These are phyloP conservation scores for Rhagonycha lutea DNA, from an alignment of 2,888 invertebrate species.

Conservation along the genomic window DNA sequence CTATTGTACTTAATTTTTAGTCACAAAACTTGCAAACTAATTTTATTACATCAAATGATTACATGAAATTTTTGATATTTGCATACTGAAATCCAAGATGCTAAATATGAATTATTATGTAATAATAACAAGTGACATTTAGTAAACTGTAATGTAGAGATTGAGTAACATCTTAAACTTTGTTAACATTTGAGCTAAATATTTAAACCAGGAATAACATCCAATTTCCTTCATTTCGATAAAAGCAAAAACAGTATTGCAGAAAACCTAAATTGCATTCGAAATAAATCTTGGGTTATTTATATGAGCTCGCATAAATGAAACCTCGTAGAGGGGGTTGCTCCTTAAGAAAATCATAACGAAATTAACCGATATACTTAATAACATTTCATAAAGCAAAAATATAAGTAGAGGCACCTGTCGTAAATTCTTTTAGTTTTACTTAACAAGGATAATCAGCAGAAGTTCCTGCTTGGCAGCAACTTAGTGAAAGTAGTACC, in stretches of 20 bases:
- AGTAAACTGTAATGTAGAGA: constrained; percentile 31
- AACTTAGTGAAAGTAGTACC: constrained; percentile 49
- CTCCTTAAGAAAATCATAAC: not conserved
- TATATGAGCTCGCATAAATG: not conserved
- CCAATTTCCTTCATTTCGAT: not conserved
- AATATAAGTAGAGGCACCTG: constrained; percentile 54
- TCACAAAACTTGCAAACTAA: not conserved
- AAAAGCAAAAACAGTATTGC: not conserved
- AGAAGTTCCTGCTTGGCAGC: constrained; percentile 28
- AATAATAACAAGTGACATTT: constrained; percentile 41
- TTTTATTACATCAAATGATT: not conserved
- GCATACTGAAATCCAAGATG: constrained; percentile 32
- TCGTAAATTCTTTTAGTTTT: constrained; percentile 46
- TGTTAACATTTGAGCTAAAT: not conserved
- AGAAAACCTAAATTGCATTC: not conserved
- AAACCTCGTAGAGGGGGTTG: not conserved
- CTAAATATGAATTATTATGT: constrained; percentile 30
- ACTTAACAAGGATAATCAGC: constrained; percentile 34
- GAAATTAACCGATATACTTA: constrained; percentile 12
- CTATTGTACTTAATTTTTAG: constrained; percentile 12
- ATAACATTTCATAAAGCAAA: constrained; percentile 25
- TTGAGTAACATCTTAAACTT: not conserved
- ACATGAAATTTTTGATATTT: not conserved
- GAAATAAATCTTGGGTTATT: not conserved
- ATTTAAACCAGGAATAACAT: not conserved